Evolutionary conservation across 2,888 invertebrate genomes (phyloP).

Genomic region (Drosophila paranaensis): DNA sequence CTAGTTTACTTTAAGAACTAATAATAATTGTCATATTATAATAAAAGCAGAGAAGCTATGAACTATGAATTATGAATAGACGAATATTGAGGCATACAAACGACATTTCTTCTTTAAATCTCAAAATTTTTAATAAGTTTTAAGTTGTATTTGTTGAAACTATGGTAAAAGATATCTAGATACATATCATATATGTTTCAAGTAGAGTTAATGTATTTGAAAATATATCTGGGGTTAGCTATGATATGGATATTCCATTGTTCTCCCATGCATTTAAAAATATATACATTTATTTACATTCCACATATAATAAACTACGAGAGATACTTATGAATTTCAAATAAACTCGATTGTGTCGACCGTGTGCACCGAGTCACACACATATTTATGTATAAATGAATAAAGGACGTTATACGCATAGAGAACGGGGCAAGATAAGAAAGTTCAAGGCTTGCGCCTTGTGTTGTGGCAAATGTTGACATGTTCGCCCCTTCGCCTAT

Average conservation of each 20-base stretch:
- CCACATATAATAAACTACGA: conserved; percentile 8
- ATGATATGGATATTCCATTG: not conserved
- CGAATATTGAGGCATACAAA: no score
- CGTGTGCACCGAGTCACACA: conserved; percentile 33
- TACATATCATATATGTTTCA: not conserved
- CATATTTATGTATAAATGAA: not conserved
- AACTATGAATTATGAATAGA: no score
- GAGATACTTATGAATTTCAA: conserved; percentile 54
- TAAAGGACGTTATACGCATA: conserved; percentile 18
- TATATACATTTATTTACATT: conserved; percentile 11
- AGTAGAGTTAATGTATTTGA: not conserved
- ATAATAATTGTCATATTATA: no score
- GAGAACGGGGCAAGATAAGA: conserved; percentile 38
- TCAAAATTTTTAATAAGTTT: no score
- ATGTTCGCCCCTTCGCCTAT: conserved; percentile 48
- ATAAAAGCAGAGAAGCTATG: no score
- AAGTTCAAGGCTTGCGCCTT: conserved; percentile 61
- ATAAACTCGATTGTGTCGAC: conserved; percentile 54
- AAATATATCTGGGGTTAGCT: not conserved
- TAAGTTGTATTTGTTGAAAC: no score
- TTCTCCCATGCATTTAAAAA: not conserved
- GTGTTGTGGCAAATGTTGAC: conserved; percentile 66
- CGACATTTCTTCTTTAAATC: no score
- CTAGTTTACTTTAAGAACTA: no score
- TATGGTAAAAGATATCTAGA: no score